Evolutionary conservation across 2,888 invertebrate species (phyloP).

Genomic region (Anthoptus insignis): DNA sequence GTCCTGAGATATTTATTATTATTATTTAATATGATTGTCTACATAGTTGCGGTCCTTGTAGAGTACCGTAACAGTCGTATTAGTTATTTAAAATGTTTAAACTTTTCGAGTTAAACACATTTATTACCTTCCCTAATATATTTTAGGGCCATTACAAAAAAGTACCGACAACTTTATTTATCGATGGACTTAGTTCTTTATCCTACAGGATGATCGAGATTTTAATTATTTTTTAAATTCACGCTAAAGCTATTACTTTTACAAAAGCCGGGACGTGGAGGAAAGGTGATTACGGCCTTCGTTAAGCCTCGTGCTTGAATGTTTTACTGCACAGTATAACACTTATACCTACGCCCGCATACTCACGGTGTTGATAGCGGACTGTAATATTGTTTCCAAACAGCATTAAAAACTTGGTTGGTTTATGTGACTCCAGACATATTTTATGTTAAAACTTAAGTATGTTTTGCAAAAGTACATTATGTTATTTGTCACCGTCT

Average conservation of each 20-base stretch:
- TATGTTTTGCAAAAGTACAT: not conserved
- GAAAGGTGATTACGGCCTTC: constrained; percentile 2
- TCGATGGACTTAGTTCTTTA: not conserved
- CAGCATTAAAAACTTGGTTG: constrained; percentile 12
- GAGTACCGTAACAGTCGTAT: too few relatives aligned
- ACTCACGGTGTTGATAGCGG: too few relatives aligned
- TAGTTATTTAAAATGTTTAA: too few relatives aligned
- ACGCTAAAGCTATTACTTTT: not conserved
- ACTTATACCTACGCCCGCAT: not conserved
- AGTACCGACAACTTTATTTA: not conserved
- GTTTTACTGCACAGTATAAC: constrained; percentile 14
- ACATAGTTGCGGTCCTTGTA: too few relatives aligned
- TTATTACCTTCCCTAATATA: too few relatives aligned
- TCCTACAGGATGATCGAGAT: not conserved
- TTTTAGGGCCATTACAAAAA: too few relatives aligned
- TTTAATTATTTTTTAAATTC: not conserved
- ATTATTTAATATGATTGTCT: too few relatives aligned
- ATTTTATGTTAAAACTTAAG: constrained; percentile 1
- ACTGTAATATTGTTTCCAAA: constrained; percentile 11
- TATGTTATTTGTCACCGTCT: not conserved
- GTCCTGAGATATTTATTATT: too few relatives aligned
- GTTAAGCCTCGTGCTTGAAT: constrained; percentile 22
- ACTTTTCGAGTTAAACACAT: too few relatives aligned
- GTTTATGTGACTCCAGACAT: constrained; percentile 10
- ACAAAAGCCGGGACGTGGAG: not conserved